Evolutionary conservation across 2,888 invertebrate genomes (phyloP), one percentile per base, ranked within the genome.

Genomic region (Scrobipalpa atriplicella): DNA sequence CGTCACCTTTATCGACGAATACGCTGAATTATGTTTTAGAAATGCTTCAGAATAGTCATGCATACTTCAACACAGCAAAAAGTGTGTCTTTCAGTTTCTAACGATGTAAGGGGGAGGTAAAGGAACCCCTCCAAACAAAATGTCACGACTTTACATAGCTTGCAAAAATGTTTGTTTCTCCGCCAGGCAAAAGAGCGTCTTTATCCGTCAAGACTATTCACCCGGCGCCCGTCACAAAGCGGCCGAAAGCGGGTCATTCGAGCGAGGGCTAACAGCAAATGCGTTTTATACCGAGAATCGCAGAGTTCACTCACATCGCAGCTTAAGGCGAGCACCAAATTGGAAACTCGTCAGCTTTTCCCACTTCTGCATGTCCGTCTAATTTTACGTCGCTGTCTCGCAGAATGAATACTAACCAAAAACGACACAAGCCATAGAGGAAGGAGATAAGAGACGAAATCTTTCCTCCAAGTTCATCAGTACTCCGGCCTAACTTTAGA

Each of bases 221-320:
- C 11, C 63, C 52, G 52, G n/a, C 64, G 56, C 64, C 38, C 29
- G 56, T 11, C 62, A 66, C 62, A 62, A 66, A 60, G 60, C 60
- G 63, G 10, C 56, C 11, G n/a, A 67, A 65, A 65, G 72, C 77
- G 77, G 71, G 73, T 78, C 79, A 79, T 78, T 76, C 74, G 70
- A 74, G 74, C 71, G 73, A 70, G 75, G 74, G 63, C 52, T 63
- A 19, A 77, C 75, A 70, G 73, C 69, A 75, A 74, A 75, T 78
- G 78, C 77, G 76, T 76, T 75, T 73, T 73, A 73, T 79, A 78
- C 82, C 78, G 80, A 79, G 79, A 80, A 80, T 82, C 74, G 75
- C 78, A 82, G 80, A 80, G 80, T 80, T 83, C 80, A 81, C 75
- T 79, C 78, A 81, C 80, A 77, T 78, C 76, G 76, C 77, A 56